Base-by-base conservation (phyloP, 64 coral and sea anemone genomes). In the Dendrophyllia cribrosa region DNA sequence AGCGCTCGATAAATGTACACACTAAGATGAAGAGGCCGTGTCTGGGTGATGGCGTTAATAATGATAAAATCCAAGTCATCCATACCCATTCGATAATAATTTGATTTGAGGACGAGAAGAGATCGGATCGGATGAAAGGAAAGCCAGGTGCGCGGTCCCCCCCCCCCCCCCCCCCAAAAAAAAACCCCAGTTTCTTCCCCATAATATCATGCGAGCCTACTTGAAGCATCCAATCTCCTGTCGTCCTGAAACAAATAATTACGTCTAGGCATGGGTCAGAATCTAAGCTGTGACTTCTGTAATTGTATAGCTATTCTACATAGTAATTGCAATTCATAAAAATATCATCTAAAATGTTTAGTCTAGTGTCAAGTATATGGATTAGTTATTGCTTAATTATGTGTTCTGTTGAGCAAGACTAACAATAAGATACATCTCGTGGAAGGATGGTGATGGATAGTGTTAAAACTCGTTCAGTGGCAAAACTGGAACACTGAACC, bases 331-430 rank as follows among this genome's bases (percentile, higher is more conserved):
- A 59, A 84, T 84, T 84, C 80, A 84, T 84, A 84, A 84, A 84
- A 84, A 84, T 84, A 84, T 84, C 80, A 84, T 84, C 80, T 84
- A 84, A 84, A 84, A 67, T 84, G 80, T 68, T 84, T 50, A 68
- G 62, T 67, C 80, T 84, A 84, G 23, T 11, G 61, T 51, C 44
- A 67, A 66, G 80, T 68, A 84, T 67, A 84, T 68, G 60, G 80
- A 51, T 67, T n/a, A 51, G 19, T 84, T 49, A 63, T 59, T 26
- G 60, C 26, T 46, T 11, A 83, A 66, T 26, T 23, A 19, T 44
- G 71, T 23, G 45, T 84, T 60, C 78, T 82, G 43, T 56, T 1
- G 25, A 63, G 80, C 60, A 84, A 47, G 43, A 84, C 80, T 43
- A 66, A 84, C 14, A 65, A 67, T 79, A 79, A 84, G 11, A 67